Conservation (phyloP, 2,888 invertebrate species). For the Leucoma salicis region DNA sequence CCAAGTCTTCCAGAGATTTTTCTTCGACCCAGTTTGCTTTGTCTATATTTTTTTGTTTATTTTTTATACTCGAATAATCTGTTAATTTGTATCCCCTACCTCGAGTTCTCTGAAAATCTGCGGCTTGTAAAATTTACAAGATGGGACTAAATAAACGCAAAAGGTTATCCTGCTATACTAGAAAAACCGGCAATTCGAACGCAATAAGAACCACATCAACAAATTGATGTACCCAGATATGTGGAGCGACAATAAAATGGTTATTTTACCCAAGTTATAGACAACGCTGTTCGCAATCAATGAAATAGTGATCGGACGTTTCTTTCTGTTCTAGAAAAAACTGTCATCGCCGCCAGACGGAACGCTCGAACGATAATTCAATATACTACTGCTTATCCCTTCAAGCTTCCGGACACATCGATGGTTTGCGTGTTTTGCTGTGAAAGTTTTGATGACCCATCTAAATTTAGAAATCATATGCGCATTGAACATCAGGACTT, state of each 20-base stretch:
- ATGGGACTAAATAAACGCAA: too few relatives aligned
- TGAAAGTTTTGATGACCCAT: constrained; percentile 40
- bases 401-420: constrained; percentile 36
- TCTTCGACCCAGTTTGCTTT: too few relatives aligned
- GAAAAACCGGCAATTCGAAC: too few relatives aligned
- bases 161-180: too few relatives aligned
- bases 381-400: constrained; percentile 41
- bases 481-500: constrained; percentile 35
- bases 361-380: constrained; percentile 37
- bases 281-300: constrained; percentile 2
- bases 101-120: too few relatives aligned
- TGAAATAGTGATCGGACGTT: constrained; percentile 32
- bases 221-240: too few relatives aligned
- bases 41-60: too few relatives aligned
- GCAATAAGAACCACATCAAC: too few relatives aligned
- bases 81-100: too few relatives aligned
- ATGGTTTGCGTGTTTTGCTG: constrained; percentile 44
- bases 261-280: not conserved
- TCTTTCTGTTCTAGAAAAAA: constrained; percentile 44
- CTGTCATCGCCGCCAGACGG: constrained; percentile 33
- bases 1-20: too few relatives aligned
- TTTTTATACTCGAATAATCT: too few relatives aligned
- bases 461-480: constrained; percentile 41
- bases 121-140: too few relatives aligned
- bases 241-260: not conserved